Evolutionary conservation across 2,888 invertebrate genomes (phyloP), one percentile per base, ranked within the genome.

Genomic region (Cerceris rybyensis): DNA sequence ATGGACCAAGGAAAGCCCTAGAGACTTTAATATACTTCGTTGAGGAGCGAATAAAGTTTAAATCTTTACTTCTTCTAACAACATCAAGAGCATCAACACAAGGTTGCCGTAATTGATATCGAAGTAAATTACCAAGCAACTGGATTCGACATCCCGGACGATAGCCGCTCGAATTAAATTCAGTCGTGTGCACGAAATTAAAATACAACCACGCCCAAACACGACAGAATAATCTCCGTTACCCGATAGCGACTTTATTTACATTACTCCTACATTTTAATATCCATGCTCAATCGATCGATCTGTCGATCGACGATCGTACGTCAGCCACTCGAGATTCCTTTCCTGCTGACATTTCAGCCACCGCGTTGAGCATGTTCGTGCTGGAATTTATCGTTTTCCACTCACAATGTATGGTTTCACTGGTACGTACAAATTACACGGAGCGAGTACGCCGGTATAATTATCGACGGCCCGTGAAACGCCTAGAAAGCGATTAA

Each of bases 401-500:
- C 55, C 71, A 49, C 60, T 13, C 39, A 75, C 70, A 69, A 64
- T 73, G 17, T 63, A 78, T 55, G 52, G 72, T 83, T 83, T 81
- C 83, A 63, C 78, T 58, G 55, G 61, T 41, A 50, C 71, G 57
- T 76, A 71, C 70, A 71, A 84, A 83, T 83, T 79, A 70, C 76
- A 16, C 50, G 70, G 46, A 39, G 61, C 63, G 77, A 78, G 28
- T 65, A 59, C 59, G 63, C 64, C 68, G 65, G 59, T 68, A 73
- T 78, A 82, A 85, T 85, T 84, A 86, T 85, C 82, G 82, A 82
- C 58, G 63, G 57, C 57, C 64, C 69, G 84, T 58, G 84, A 86
- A 84, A 81, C 77, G 78, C 75, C 65, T 82, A 84, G 85, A 86
- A 86, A 85, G 86, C 86, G 80, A 86, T 85, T 84, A 79, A 79